These are phyloP conservation scores for Melitaea cinxia DNA, from an alignment of 1,140 invertebrate genomes.

Conservation along the genomic window DNA sequence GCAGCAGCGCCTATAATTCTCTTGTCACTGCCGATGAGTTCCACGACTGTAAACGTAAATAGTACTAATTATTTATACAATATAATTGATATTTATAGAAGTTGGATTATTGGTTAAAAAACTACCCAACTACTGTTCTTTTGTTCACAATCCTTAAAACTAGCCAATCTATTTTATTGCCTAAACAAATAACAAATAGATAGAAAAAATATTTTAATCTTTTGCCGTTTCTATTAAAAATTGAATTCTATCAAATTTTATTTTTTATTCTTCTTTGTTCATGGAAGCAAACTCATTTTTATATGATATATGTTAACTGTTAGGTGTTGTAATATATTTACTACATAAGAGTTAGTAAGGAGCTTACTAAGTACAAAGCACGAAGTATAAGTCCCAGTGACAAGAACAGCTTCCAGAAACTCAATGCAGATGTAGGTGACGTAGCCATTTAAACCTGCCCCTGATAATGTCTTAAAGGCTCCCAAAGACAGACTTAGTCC, in stretches of 20 bases:
- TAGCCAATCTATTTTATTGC: too few species aligned
- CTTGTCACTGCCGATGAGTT: constrained; percentile 35
- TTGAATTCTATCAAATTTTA: too few species aligned
- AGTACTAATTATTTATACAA: neutral
- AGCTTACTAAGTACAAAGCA: constrained; percentile 47
- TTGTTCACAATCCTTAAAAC: too few species aligned
- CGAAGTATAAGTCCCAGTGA: constrained; percentile 46
- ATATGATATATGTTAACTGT: too few species aligned
- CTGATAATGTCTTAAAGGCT: constrained; percentile 34
- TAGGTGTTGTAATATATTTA: too few species aligned
- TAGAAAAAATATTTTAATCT: too few species aligned
- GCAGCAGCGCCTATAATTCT: constrained; percentile 31
- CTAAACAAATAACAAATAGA: too few species aligned
- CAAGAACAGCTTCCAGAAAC: constrained; percentile 44
- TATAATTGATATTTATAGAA: neutral
- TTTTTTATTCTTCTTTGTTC: too few species aligned
- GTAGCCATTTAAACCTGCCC: constrained; percentile 37
- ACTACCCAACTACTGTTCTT: too few species aligned
- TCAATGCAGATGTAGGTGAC: constrained; percentile 44
- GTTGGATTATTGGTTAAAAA: too few species aligned
- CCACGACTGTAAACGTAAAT: constrained; percentile 43
- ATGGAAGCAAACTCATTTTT: too few species aligned
- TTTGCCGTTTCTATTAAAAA: too few species aligned
- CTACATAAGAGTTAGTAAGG: neutral
- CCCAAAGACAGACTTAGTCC: constrained; percentile 33